Evolutionary conservation across 1,140 invertebrate species (phyloP).

Genomic region (Cydia pomonella): DNA sequence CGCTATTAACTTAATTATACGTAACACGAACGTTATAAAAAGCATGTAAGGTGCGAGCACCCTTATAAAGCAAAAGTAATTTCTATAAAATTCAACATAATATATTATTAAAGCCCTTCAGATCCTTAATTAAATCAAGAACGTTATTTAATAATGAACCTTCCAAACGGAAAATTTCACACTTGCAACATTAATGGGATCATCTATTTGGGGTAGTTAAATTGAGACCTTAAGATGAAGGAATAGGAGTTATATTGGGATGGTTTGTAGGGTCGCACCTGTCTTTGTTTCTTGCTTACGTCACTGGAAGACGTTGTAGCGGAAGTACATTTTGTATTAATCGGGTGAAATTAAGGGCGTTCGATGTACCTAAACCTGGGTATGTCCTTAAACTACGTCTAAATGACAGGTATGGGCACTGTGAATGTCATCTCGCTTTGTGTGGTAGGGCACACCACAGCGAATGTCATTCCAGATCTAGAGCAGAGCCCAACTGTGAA

Average conservation of each 20-base stretch:
- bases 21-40: background rate
- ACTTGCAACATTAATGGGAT: constrained; percentile 3
- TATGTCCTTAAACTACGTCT: too few relatives aligned
- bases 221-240: background rate
- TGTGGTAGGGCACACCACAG: too few relatives aligned
- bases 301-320: background rate
- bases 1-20: background rate
- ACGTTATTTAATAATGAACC: constrained; percentile 9
- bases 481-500: too few relatives aligned
- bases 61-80: background rate
- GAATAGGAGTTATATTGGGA: background rate
- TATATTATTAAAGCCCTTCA: constrained; percentile 9
- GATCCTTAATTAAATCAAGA: constrained; percentile 1
- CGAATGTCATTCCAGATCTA: too few relatives aligned
- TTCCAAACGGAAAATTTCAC: constrained; percentile 4
- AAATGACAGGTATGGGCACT: too few relatives aligned
- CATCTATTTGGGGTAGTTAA: background rate
- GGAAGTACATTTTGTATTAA: background rate
- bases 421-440: too few relatives aligned
- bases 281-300: constrained; percentile 4
- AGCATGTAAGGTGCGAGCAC: background rate
- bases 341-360: too few relatives aligned
- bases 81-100: background rate
- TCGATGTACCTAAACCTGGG: too few relatives aligned
- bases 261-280: background rate